Evolutionary conservation across 2,113 vertebrate species (phyloP).

Genomic region (Carassius gibelio): DNA sequence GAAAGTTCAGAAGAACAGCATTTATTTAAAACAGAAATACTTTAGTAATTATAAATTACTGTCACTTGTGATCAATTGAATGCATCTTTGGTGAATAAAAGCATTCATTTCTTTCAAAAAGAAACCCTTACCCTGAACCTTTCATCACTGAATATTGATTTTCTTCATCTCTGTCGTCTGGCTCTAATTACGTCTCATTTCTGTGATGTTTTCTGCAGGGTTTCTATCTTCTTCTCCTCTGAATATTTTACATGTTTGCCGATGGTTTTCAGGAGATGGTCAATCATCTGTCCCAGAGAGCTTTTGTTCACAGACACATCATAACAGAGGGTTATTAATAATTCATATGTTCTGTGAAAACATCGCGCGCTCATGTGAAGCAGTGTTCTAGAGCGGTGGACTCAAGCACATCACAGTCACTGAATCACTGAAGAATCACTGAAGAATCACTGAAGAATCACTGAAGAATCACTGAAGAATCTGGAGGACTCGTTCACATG

Average conservation of each 20-base stretch:
- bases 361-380: not conserved
- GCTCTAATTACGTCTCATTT: not conserved
- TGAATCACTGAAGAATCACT: not conserved
- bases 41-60: no score
- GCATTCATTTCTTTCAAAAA: no score
- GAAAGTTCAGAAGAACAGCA: no score
- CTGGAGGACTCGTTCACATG: not conserved
- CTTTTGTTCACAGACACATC: slow-evolving; percentile 19
- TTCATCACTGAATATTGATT: not conserved
- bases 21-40: no score
- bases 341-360: slow-evolving; percentile 27
- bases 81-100: no score
- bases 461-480: not conserved
- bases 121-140: not conserved
- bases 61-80: no score
- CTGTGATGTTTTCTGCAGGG: no score
- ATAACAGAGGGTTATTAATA: slow-evolving; percentile 13
- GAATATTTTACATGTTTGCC: not conserved
- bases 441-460: not conserved
- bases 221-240: not conserved
- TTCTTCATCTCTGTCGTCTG: not conserved
- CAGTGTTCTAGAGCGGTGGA: not conserved
- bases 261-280: not conserved
- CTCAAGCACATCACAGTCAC: not conserved
- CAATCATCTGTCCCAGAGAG: not conserved